Percentiles rank a stretch among this genome's conserved stretches.
These are phyloP conservation scores for Psittacula cyanocephala DNA, from an alignment of 2,113 vertebrate species.

Conservation along the genomic window DNA sequence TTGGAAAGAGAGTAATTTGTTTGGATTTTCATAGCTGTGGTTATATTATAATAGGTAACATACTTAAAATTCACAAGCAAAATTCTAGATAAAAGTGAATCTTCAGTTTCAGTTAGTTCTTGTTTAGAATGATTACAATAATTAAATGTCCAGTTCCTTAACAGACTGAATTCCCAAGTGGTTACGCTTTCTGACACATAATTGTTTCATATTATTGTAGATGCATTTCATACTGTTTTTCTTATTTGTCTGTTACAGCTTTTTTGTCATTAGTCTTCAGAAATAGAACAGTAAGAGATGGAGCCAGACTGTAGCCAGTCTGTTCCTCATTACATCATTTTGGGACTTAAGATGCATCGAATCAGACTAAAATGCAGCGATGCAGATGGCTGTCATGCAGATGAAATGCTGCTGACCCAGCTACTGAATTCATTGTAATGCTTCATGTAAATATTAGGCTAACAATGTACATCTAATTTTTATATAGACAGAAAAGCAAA, in stretches of 20 bases:
- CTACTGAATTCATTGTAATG: neutral
- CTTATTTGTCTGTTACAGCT: slow-evolving; percentile 24
- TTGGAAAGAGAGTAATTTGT: slow-evolving; percentile 29
- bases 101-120: slow-evolving; percentile 59
- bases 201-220: slow-evolving; percentile 53
- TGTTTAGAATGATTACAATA: slow-evolving; percentile 61
- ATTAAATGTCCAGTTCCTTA: slow-evolving; percentile 62
- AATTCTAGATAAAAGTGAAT: slow-evolving; percentile 54
- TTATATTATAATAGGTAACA: slow-evolving; percentile 36
- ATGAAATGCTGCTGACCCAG: slow-evolving; percentile 39
- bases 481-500: slow-evolving; percentile 17
- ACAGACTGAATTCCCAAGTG: slow-evolving; percentile 53
- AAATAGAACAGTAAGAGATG: slow-evolving; percentile 35
- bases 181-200: slow-evolving; percentile 52
- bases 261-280: slow-evolving; percentile 33
- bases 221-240: slow-evolving; percentile 32
- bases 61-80: slow-evolving; percentile 50
- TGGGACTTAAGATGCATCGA: neutral
- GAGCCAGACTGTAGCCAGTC: neutral
- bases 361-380: neutral
- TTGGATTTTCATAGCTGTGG: slow-evolving; percentile 51
- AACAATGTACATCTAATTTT: slow-evolving; percentile 24
- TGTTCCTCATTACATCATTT: slow-evolving; percentile 5
- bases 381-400: neutral
- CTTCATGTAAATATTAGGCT: slow-evolving; percentile 35